Evolutionary conservation across 2,888 invertebrate genomes (phyloP).

Genomic region (Diaperis boleti): DNA sequence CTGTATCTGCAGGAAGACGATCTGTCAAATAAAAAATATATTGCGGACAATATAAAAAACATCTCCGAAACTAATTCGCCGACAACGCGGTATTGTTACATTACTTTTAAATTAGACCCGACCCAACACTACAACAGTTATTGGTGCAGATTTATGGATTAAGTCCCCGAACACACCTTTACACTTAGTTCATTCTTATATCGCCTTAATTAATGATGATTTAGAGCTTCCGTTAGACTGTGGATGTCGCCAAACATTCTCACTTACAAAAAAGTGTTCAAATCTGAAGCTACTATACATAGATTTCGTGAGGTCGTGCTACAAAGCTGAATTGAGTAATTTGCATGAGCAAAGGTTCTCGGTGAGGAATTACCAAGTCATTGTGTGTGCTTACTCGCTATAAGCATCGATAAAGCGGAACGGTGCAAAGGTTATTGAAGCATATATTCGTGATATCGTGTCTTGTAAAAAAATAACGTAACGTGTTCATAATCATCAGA

Average conservation of each 20-base stretch:
- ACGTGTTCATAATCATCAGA: constrained; percentile 39
- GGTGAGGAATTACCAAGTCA: constrained; percentile 47
- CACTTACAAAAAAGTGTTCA: constrained; percentile 16
- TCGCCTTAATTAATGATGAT: constrained; percentile 28
- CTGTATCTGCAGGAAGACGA: background rate
- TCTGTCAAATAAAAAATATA: constrained; percentile 10
- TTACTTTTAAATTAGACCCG: background rate
- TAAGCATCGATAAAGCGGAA: constrained; percentile 50
- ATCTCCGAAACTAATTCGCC: background rate
- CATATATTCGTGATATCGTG: constrained; percentile 44
- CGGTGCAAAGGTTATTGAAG: constrained; percentile 48
- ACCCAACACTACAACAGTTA: constrained; percentile 34
- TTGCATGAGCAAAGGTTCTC: constrained; percentile 45
- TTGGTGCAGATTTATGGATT: constrained; percentile 35
- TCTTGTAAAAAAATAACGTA: constrained; percentile 34
- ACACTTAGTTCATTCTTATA: constrained; percentile 29
- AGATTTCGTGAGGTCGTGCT: constrained; percentile 15
- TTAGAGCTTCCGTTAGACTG: constrained; percentile 32
- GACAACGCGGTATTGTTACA: constrained; percentile 9
- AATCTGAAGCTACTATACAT: constrained; percentile 22
- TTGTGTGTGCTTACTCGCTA: constrained; percentile 49
- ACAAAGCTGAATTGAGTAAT: constrained; percentile 44
- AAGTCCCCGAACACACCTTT: constrained; percentile 35
- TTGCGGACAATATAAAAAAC: constrained; percentile 8
- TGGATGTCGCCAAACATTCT: constrained; percentile 20